Base-by-base conservation (phyloP, 2,888 invertebrate genomes). In the Megaustenia siamemsis region DNA sequence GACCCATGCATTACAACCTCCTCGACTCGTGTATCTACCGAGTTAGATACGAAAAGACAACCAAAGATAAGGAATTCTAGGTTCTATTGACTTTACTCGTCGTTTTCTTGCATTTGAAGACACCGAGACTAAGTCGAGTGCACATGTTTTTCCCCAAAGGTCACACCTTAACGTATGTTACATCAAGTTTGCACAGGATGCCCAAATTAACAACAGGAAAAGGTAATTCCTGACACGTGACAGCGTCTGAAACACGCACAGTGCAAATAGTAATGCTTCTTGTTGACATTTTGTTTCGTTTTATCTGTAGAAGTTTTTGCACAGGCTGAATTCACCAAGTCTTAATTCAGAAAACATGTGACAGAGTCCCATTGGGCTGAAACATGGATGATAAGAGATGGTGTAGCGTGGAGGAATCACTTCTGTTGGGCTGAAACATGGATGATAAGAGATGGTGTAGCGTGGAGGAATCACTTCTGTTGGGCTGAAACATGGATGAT, bases 221-320 rank as follows among this genome's bases (percentile, higher is more conserved):
- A 68, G n/a, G 68, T 68, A 68, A 68, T 38, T 15, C 10, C 2
- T 68, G 68, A 35, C 68, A 68, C 68, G 3, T 68, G 68, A 68
- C 68, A 68, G 68, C 68, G 35, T 32, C 38, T 38, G 35, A 35
- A 35, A 38, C 35, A 38, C 38, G 38, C 68, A 68, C 1, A 68
- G 15, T 68, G 12, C 56, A 56, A 56, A 56, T 12, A 24, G 56
- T n/a, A n/a, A n/a, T n/a, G n/a, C n/a, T n/a, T n/a, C n/a, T n/a
- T n/a, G n/a, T 21, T 8, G 56, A 56, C 10, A 56, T 56, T 18
- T 18, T 21, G 56, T 56, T 56, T 56, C 21, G 12, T 56, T 21
- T 24, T 18, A 15, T 21, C 4, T 56, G 4, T 56, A 21, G 4
- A 24, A 21, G 4, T 15, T 10, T 56, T 56, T 18, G 21, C 4